Base-by-base conservation (phyloP, 2,888 invertebrate species). In the Caenorhabditis auriculariae region DNA sequence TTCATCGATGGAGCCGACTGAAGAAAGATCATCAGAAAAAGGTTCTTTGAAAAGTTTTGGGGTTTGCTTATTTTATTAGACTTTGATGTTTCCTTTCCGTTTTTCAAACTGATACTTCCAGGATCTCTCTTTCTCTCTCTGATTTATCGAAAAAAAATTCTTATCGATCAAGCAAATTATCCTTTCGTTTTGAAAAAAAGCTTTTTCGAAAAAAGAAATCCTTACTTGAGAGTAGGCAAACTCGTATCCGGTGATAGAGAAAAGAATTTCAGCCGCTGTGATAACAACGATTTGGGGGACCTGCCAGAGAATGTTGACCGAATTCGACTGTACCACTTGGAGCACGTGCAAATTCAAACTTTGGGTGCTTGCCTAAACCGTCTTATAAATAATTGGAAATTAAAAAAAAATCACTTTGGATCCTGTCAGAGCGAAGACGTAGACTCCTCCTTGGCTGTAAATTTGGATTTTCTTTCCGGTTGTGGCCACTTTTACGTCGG, bases 1-100 rank as follows among this genome's bases (percentile, higher is more conserved):
- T 95, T 96, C 95, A 98, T 94, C 61, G 88, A 89, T 12, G 86
- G 82, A 0, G 96, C 95, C 0, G 95, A 92, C 86, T 84, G 56
- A 44, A 42, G 7, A 39, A 7, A 15, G 7, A 41, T 39, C 17
- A 15, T 39, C 1, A 9, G n/a, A 12, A 15, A 42, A 19, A 9
- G 42, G 9, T 42, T 42, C 21, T 42, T 42, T 9, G 9, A 35
- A 12, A n/a, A n/a, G n/a, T n/a, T n/a, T n/a, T n/a, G 35, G 9
- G 35, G 15, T 35, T 9, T 35, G 15, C 15, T 12, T 41, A 41
- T 41, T 41, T n/a, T 17, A n/a, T 41, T 54, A 51, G 17, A 27
- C 21, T 47, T 15, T n/a, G 19, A n/a, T 49, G 19, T 19, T 43
- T 49, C 19, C 21, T 5, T 24, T 44, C 9, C 6, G 15, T 44